Evolutionary conservation across 2,888 invertebrate species (phyloP).

Genomic region (Lottia gigantea): DNA sequence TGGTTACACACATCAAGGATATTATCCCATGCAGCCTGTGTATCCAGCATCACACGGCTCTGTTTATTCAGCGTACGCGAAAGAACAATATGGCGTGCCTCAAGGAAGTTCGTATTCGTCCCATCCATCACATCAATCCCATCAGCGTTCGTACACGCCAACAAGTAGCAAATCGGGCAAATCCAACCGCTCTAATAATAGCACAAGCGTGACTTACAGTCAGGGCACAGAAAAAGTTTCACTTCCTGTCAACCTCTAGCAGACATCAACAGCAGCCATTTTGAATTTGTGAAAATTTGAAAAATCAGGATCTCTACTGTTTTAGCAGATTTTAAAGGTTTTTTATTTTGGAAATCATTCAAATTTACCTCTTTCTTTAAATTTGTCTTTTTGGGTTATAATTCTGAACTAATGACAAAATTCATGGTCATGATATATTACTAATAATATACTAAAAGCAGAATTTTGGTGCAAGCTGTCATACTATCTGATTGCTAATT

Average conservation of each 20-base stretch:
- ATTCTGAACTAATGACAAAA: no score
- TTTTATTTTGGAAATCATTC: no score
- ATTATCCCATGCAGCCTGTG: constrained; percentile 62
- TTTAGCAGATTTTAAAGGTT: no score
- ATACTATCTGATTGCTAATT: no score
- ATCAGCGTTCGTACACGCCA: constrained; percentile 61
- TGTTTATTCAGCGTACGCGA: constrained; percentile 47
- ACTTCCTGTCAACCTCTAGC: constrained; percentile 57
- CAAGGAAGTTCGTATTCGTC: constrained; percentile 51
- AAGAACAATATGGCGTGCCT: constrained; percentile 38
- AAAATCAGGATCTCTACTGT: no score
- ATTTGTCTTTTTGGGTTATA: no score
- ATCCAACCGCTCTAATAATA: constrained; percentile 57
- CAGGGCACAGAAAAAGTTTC: constrained; percentile 61
- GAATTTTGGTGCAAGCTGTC: no score
- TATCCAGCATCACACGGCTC: constrained; percentile 47
- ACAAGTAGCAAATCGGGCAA: constrained; percentile 63
- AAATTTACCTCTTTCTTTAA: no score
- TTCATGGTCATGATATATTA: no score
- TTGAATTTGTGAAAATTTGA: not conserved
- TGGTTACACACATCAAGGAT: constrained; percentile 55
- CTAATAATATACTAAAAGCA: no score
- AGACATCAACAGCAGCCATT: not conserved
- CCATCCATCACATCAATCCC: constrained; percentile 49
- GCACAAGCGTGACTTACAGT: constrained; percentile 56